A percentile compares a stretch with the other conserved stretches of the same genome.
These are phyloP conservation scores for Heliconius sara DNA, from an alignment of 2,888 invertebrate genomes.

Conservation along the genomic window DNA sequence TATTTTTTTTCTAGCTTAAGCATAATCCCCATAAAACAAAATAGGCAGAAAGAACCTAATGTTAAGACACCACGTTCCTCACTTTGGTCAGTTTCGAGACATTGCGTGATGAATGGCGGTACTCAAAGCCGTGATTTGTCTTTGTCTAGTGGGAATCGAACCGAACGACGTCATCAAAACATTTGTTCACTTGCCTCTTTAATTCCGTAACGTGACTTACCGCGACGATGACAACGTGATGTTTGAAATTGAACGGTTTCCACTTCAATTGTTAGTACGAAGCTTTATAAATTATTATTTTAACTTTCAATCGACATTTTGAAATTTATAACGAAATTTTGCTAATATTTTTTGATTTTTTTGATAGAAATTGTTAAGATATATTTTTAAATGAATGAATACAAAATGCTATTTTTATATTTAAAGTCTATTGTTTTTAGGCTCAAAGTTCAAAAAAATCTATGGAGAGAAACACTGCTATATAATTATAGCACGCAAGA, in stretches of 20 bases:
- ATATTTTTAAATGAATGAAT: too few species aligned
- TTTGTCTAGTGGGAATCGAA: too few species aligned
- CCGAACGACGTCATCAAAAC: too few species aligned
- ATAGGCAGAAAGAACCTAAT: too few species aligned
- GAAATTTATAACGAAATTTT: background rate
- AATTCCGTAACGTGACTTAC: background rate
- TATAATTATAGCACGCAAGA: too few species aligned
- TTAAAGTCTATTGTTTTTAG: background rate
- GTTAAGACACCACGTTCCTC: too few species aligned
- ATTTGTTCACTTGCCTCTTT: background rate
- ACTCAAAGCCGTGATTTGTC: too few species aligned
- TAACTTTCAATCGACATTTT: background rate
- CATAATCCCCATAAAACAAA: too few species aligned
- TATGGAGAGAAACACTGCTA: too few species aligned
- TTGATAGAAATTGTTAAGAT: background rate
- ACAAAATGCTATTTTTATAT: background rate
- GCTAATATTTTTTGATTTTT: background rate
- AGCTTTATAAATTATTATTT: conserved; percentile 8
- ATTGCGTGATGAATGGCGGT: too few species aligned
- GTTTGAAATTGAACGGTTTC: background rate
- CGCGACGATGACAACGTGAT: conserved; percentile 12
- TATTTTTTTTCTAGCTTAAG: too few species aligned
- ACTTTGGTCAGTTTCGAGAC: too few species aligned
- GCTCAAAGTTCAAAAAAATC: background rate
- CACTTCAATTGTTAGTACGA: background rate